Conservation (phyloP, 2,797 vertebrate species). For the Bradypodion pumilum region DNA sequence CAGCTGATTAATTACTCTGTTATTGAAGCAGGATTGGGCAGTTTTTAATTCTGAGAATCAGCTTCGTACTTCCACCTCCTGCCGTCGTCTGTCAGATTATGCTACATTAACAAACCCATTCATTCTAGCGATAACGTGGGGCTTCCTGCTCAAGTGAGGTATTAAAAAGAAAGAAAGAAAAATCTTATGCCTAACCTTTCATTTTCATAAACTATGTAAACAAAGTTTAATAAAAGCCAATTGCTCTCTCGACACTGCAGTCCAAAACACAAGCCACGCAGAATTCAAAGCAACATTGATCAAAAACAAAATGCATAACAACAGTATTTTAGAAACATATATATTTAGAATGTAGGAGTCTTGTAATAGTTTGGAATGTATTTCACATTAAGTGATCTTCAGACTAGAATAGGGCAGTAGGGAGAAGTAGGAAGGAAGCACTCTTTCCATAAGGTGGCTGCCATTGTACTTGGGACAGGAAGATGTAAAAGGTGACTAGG, state of each 20-base stretch:
- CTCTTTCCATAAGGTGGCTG: neutral
- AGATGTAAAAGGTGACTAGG: neutral
- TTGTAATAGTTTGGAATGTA: constrained; percentile 24
- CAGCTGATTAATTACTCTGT: constrained; percentile 61
- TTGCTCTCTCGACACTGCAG: neutral
- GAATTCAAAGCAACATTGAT: neutral
- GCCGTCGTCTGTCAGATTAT: constrained; percentile 61
- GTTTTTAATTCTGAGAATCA: constrained; percentile 57
- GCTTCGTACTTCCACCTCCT: constrained; percentile 56
- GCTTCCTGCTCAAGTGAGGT: constrained; percentile 33
- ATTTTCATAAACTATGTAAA: constrained; percentile 25
- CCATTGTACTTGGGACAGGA: neutral
- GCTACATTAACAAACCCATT: constrained; percentile 57
- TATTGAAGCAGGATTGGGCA: constrained; percentile 58
- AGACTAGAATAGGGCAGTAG: neutral
- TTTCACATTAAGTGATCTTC: neutral
- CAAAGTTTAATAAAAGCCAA: constrained; percentile 33
- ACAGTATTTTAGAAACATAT: constrained; percentile 10
- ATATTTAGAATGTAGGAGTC: too few relatives aligned
- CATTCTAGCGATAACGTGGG: constrained; percentile 51
- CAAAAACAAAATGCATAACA: constrained; percentile 3
- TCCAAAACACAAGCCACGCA: neutral
- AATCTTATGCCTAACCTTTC: constrained; percentile 25
- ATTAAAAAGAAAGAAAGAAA: constrained; percentile 4
- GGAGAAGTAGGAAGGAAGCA: rapidly evolving